Conservation (phyloP, 2,888 invertebrate genomes). For the Sarcophaga subvicina region DNA sequence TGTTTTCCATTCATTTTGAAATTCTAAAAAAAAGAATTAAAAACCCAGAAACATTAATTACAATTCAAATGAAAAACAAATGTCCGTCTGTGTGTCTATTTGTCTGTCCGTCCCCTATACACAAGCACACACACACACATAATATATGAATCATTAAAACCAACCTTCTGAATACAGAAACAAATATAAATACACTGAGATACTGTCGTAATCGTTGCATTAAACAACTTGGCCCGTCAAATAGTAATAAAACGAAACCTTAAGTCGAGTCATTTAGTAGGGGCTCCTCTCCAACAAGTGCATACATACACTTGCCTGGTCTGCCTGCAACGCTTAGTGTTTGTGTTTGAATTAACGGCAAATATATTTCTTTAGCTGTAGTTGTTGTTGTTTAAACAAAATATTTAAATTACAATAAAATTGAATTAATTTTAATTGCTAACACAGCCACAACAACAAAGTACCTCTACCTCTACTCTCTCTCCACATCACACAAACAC, state of each 20-base stretch:
- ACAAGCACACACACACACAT: background rate
- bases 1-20: background rate
- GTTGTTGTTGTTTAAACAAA: constrained; percentile 6
- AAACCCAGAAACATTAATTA: constrained; percentile 46
- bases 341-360: no score
- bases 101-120: no score
- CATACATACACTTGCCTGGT: no score
- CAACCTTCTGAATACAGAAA: constrained; percentile 21
- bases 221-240: background rate
- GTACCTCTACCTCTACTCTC: background rate
- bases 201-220: background rate
- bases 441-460: constrained; percentile 55
- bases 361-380: no score
- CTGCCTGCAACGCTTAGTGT: no score
- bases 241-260: background rate
- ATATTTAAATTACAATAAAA: constrained; percentile 60
- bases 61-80: constrained; percentile 41
- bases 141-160: constrained; percentile 51
- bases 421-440: constrained; percentile 63
- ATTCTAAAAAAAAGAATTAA: background rate
- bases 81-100: background rate
- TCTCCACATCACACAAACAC: background rate
- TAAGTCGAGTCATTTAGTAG: constrained; percentile 44
- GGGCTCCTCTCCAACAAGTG: constrained; percentile 2
- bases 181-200: constrained; percentile 5